phyloP scores from a whole-genome alignment of 2,797 vertebrate genomes.

The Spea hammondii region DNA sequence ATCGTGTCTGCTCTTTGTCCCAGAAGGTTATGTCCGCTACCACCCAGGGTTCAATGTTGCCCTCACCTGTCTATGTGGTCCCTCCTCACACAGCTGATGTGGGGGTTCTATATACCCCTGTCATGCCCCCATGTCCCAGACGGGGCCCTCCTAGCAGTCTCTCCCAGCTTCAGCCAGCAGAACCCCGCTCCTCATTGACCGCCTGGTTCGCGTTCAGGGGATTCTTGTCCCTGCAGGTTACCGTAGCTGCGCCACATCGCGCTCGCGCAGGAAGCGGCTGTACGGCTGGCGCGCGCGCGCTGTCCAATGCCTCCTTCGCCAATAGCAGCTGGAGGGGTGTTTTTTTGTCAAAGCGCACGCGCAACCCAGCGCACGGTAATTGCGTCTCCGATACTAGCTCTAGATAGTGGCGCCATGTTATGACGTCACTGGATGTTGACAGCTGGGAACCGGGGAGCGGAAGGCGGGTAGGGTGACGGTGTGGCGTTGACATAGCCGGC shows the following conservation, averaged over 20 bases:
- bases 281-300: background rate
- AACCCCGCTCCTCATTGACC: background rate
- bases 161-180: background rate
- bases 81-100: background rate
- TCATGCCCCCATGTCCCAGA: background rate
- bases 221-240: background rate
- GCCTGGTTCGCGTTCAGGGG: background rate
- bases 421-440: background rate
- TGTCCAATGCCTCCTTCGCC: background rate
- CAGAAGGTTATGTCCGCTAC: no score
- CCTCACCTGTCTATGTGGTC: no score
- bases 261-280: background rate
- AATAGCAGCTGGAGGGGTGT: background rate
- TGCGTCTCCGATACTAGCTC: background rate
- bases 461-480: no score
- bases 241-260: constrained; percentile 14
- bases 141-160: background rate
- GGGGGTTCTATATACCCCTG: no score
- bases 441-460: background rate
- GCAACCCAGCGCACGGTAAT: background rate
- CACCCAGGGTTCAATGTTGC: no score
- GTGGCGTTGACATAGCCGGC: no score
- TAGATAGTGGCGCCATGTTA: background rate
- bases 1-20: no score
- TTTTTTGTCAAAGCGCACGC: background rate